Evolutionary conservation across 2,113 vertebrate species (phyloP).

Genomic region (Hyperopisus bebe): DNA sequence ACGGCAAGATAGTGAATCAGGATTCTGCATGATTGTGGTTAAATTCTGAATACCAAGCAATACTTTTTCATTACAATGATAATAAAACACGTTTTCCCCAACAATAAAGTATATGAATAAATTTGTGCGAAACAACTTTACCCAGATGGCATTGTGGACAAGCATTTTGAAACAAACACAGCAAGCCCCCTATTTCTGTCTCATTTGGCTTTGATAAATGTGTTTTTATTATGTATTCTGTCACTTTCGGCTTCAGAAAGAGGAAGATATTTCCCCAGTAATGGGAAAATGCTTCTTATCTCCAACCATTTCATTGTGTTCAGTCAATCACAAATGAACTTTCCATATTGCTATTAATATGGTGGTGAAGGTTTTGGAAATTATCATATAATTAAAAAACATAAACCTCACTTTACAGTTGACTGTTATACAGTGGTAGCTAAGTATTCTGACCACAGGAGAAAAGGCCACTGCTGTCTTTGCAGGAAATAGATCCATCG

Average conservation of each 20-base stretch:
- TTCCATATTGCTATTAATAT: not conserved
- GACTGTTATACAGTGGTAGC: not conserved
- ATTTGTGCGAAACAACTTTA: not conserved
- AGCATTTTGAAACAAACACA: constrained; percentile 1
- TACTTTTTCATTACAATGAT: not conserved
- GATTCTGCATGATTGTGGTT: not conserved
- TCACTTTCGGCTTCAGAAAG: not conserved
- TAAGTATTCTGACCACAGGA: not conserved
- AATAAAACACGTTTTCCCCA: not conserved
- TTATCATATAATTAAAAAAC: constrained; percentile 11
- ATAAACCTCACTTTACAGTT: not conserved
- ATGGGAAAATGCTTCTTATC: constrained; percentile 13
- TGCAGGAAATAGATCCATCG: not conserved
- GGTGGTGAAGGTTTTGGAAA: not conserved
- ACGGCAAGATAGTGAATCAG: not conserved
- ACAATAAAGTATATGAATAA: not conserved
- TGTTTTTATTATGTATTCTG: not conserved
- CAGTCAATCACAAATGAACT: not conserved
- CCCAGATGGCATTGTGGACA: not conserved
- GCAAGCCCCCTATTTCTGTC: not conserved
- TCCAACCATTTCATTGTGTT: not conserved
- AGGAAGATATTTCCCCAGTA: not conserved
- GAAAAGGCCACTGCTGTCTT: not conserved
- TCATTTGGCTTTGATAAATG: not conserved
- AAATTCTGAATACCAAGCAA: not conserved